These are phyloP conservation scores for Siphlonurus alternatus DNA, from an alignment of 2,888 invertebrate species.

Conservation along the genomic window DNA sequence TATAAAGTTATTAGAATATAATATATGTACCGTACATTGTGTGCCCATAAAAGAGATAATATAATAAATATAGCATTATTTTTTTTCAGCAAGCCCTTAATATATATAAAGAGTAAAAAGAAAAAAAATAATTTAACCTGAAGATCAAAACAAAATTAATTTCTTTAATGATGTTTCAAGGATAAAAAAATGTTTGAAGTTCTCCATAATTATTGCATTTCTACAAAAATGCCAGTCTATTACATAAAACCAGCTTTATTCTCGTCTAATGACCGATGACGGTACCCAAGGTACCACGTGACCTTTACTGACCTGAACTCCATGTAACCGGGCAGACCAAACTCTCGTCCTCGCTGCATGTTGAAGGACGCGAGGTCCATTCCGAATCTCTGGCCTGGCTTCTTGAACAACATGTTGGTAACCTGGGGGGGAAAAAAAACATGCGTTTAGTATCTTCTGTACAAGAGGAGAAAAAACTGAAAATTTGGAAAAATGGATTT, in stretches of 20 bases:
- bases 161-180: background rate
- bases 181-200: background rate
- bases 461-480: background rate
- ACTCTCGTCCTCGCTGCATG: constrained; percentile 84
- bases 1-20: too few species aligned
- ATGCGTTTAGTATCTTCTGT: background rate
- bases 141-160: background rate
- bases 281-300: too few species aligned
- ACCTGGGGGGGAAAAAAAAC: constrained; percentile 39
- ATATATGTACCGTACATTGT: too few species aligned
- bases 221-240: too few species aligned
- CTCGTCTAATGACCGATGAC: too few species aligned
- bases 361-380: constrained; percentile 86
- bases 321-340: constrained; percentile 84
- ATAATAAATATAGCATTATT: background rate
- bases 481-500: too few species aligned
- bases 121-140: too few species aligned
- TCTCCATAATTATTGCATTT: background rate
- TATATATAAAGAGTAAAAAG: too few species aligned
- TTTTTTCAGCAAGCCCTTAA: background rate
- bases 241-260: too few species aligned
- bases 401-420: constrained; percentile 79
- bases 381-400: constrained; percentile 40
- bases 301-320: constrained; percentile 69
- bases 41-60: background rate